Evolutionary conservation across 2,113 vertebrate genomes (phyloP).

Genomic region (Setophaga kirtlandii): DNA sequence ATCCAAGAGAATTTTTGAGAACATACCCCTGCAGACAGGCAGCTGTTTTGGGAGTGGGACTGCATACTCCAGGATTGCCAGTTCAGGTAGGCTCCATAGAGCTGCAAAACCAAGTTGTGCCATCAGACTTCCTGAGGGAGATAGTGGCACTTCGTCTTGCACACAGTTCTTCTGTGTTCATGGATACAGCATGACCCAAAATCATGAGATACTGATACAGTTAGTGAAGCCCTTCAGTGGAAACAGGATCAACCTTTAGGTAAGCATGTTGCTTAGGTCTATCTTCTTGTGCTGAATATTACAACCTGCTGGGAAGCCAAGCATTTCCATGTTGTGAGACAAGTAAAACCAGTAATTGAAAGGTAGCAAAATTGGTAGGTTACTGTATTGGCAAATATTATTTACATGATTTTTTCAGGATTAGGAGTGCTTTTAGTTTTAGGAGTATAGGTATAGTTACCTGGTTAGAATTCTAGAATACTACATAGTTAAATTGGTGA

Average conservation of each 20-base stretch:
- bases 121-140: background rate
- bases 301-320: background rate
- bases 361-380: background rate
- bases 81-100: background rate
- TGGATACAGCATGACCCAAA: background rate
- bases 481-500: background rate
- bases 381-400: background rate
- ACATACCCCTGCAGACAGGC: background rate
- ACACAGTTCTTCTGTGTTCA: background rate
- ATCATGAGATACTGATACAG: background rate
- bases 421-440: background rate
- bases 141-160: background rate
- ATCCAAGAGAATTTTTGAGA: background rate
- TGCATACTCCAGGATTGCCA: background rate
- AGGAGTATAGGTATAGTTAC: background rate
- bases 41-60: background rate
- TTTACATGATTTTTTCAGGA: background rate
- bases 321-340: background rate
- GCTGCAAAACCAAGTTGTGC: background rate
- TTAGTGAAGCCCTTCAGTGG: background rate
- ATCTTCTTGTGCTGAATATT: background rate
- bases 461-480: background rate
- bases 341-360: background rate
- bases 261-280: background rate
- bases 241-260: background rate